Percentiles rank a stretch among this genome's conserved stretches.
Evolutionary conservation across 2,888 invertebrate genomes (phyloP).

Genomic region (Palloptera scutellata): DNA sequence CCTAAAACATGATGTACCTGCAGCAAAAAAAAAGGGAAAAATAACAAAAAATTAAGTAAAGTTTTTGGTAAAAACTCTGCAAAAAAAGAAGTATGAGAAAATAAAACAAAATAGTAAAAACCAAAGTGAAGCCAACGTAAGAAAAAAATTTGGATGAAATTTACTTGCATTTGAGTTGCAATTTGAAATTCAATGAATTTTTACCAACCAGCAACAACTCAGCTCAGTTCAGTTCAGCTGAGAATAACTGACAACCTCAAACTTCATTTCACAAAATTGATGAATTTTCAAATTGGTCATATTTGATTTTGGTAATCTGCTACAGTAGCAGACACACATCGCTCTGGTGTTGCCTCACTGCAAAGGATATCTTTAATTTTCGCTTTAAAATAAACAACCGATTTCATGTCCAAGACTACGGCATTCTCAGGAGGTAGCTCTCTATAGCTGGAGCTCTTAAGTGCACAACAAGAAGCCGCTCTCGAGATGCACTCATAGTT

Average conservation of each 20-base stretch:
- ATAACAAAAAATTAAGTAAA: neutral
- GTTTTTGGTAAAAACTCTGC: neutral
- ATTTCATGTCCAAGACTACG: no score
- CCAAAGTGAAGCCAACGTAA: no score
- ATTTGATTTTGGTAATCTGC: neutral
- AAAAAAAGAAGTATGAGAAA: neutral
- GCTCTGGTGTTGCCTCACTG: no score
- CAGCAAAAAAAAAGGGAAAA: neutral
- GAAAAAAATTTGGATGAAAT: neutral
- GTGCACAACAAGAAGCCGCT: no score
- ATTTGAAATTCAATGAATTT: slow-evolving; percentile 61
- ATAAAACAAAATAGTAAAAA: neutral
- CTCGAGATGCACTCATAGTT: no score
- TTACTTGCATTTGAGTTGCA: slow-evolving; percentile 37
- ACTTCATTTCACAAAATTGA: neutral
- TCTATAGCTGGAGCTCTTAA: no score
- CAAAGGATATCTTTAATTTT: no score
- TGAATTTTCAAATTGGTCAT: neutral
- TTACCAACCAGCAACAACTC: slow-evolving; percentile 39
- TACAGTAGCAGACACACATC: no score
- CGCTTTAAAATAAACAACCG: no score
- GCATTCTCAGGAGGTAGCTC: no score
- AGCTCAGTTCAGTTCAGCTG: neutral
- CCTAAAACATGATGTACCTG: no score
- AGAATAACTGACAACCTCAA: neutral